Evolutionary conservation across 1,140 invertebrate species (phyloP), one percentile per base, ranked within the genome.

Genomic region (Caerostris darwini): DNA sequence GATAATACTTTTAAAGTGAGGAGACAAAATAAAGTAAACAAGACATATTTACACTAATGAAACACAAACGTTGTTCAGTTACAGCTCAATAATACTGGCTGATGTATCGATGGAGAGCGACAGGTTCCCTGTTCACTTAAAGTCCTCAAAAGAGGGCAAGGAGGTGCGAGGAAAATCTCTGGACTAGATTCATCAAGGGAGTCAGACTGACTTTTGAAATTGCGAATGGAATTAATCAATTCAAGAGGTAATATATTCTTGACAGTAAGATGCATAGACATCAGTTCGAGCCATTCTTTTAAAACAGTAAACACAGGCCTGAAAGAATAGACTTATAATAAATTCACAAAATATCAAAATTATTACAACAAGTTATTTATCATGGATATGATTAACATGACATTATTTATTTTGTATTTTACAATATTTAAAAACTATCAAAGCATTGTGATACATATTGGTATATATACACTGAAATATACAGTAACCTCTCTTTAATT

Each of bases 251-350:
- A 95, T 1, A 97, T 95, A 58, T 97, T 96, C 2, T 97, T 97
- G n/a, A 97, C 96, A 1, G 97, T 97, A 67, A 98, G 95, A 95
- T 98, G 97, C 96, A 97, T 97, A 3, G 97, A 97, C 71, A 98
- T 95, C 53, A 97, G 97, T 95, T 98, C 97, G 50, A 98, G 95
- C 98, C 98, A 98, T 3, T 97, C 97, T 96, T 98, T 97, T 95
- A 98, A 97, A 17, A 98, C 97, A 95, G 98, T 98, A 96, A 98
- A 98, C 0, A 98, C 97, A 0, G 98, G 98, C 95, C 98, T 97
- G 94, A n/a, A 94, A 82, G 95, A 92, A 87, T 87, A n/a, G 19
- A 77, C 7, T 7, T 17, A 77, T 77, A 77, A 77, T 8, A 77
- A 8, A 34, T 3, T 34, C 12, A n/a, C 71, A 77, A 17, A 34